These are phyloP conservation scores for Menidia beryllina DNA, from an alignment of 2,113 vertebrate genomes.

Conservation along the genomic window DNA sequence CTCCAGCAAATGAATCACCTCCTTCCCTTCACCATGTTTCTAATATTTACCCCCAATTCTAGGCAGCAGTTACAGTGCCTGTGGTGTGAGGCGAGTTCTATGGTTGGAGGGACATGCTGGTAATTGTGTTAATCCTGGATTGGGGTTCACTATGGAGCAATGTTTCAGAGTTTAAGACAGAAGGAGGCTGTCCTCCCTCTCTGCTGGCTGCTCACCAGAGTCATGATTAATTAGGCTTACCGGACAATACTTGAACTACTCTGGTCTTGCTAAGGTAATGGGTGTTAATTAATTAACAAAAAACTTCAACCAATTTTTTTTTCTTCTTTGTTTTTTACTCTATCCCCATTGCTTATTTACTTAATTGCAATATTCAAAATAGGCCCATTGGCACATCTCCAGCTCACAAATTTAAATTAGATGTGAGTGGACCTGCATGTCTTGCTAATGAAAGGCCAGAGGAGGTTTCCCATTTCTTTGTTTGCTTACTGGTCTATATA, in stretches of 20 bases:
- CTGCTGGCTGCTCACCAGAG: constrained; percentile 64
- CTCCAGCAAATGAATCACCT: constrained; percentile 75
- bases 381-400: not conserved
- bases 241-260: constrained; percentile 56
- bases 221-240: constrained; percentile 69
- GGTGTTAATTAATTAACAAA: constrained; percentile 49
- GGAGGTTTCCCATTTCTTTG: constrained; percentile 3
- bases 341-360: not conserved
- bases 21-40: constrained; percentile 63
- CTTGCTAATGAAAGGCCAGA: not conserved
- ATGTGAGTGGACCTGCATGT: constrained; percentile 13
- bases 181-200: constrained; percentile 61
- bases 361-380: constrained; percentile 3
- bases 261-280: constrained; percentile 52
- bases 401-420: not conserved
- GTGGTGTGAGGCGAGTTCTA: constrained; percentile 65
- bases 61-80: constrained; percentile 72
- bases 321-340: not conserved
- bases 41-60: constrained; percentile 60
- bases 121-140: constrained; percentile 73
- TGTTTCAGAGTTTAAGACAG: constrained; percentile 63
- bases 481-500: constrained; percentile 17
- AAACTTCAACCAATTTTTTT: constrained; percentile 26
- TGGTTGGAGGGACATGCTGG: constrained; percentile 68
- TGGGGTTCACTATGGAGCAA: constrained; percentile 55